Percentiles rank a stretch among this genome's conserved stretches.
Evolutionary conservation across 2,797 vertebrate species (phyloP).

Genomic region (Babyrousa celebensis): DNA sequence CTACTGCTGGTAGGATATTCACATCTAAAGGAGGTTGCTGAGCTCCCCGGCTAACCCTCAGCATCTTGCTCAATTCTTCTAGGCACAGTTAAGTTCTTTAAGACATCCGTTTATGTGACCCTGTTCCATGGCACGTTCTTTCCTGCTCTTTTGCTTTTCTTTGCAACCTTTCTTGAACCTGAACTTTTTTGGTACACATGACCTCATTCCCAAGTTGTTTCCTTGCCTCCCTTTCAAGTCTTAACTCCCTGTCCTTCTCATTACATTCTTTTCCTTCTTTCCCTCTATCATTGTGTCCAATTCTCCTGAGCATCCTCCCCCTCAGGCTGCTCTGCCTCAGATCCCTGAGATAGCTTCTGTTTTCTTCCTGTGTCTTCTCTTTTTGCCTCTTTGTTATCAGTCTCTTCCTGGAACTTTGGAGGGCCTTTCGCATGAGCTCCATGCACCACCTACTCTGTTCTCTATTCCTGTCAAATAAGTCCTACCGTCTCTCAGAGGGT

Average conservation of each 20-base stretch:
- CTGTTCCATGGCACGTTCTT: constrained; percentile 87
- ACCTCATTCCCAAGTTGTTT: constrained; percentile 92
- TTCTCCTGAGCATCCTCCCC: constrained; percentile 90
- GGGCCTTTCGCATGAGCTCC: constrained; percentile 89
- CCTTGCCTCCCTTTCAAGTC: constrained; percentile 88
- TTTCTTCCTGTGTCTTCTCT: constrained; percentile 91
- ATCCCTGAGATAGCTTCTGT: constrained; percentile 90
- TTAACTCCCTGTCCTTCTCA: constrained; percentile 85
- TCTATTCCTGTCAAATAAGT: constrained; percentile 88
- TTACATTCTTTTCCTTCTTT: constrained; percentile 89
- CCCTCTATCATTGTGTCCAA: constrained; percentile 89
- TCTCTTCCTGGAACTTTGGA: constrained; percentile 85
- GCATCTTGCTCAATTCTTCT: constrained; percentile 90
- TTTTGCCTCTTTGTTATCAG: constrained; percentile 82
- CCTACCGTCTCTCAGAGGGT: constrained; percentile 89
- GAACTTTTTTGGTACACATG: constrained; percentile 88
- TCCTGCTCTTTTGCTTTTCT: constrained; percentile 89
- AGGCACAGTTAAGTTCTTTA: constrained; percentile 88
- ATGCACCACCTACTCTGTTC: constrained; percentile 90
- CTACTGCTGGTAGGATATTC: constrained; percentile 88
- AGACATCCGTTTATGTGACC: constrained; percentile 86
- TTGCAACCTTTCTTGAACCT: constrained; percentile 92
- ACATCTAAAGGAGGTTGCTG: constrained; percentile 89
- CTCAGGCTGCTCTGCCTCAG: constrained; percentile 91
- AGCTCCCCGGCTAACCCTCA: constrained; percentile 82